Conservation (phyloP, 64 coral and sea anemone species). For the Pocillopora damicornis region DNA sequence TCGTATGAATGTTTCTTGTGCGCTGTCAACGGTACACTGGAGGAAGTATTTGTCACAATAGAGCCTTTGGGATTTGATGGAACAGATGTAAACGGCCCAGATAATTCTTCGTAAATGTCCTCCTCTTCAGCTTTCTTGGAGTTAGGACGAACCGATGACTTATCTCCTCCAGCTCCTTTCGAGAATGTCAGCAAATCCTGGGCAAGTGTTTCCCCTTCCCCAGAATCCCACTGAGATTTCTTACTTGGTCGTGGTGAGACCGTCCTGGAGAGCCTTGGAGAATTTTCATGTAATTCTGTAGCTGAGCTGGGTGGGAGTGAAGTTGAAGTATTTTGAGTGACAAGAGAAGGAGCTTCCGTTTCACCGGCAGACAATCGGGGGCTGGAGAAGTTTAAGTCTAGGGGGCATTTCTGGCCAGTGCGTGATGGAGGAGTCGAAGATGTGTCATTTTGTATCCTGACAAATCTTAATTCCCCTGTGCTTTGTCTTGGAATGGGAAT, state of each 20-base stretch:
- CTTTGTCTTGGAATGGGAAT: conserved; percentile 31
- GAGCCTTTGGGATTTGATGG: neutral
- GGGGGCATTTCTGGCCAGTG: neutral
- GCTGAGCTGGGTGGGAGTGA: neutral
- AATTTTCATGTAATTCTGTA: neutral
- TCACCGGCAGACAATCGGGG: neutral
- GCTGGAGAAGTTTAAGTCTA: neutral
- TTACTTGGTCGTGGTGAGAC: neutral
- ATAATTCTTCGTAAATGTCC: conserved; percentile 21
- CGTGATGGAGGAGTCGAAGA: neutral
- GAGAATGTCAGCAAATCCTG: neutral
- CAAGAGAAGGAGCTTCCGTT: neutral
- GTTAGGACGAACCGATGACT: neutral
- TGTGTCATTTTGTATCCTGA: neutral
- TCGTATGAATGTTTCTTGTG: neutral
- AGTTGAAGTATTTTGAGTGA: neutral
- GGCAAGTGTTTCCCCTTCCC: neutral
- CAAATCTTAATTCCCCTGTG: neutral
- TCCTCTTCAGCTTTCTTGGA: neutral
- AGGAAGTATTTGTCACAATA: neutral
- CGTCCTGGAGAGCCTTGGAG: neutral
- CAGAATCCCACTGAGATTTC: neutral
- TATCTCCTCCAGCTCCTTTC: neutral
- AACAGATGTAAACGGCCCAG: neutral
- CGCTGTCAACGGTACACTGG: neutral